Base-by-base conservation (phyloP, 2,797 vertebrate genomes). In the Australoheros facetus region DNA sequence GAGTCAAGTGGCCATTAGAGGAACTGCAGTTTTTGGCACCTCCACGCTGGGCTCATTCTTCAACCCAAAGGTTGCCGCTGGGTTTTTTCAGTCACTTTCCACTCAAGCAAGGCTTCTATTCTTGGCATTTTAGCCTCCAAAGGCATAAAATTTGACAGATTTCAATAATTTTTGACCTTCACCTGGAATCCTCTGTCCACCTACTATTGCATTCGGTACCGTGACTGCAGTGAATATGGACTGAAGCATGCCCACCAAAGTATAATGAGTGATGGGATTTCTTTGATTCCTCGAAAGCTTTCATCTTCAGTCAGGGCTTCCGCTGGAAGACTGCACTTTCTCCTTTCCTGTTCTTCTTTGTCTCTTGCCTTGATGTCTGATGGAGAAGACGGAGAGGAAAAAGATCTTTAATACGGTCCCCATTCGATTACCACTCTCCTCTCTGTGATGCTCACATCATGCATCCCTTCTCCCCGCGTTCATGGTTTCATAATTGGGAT, bases 271-370 rank as follows among this genome's bases (percentile, higher is more conserved):
- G 88, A 92, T 60, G 88, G 91, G 79, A 74, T 57, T 88, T 84
- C 92, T 94, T 94, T 94, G 91, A 94, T 93, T 94, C 85, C 80
- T 85, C 4, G 57, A 86, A 88, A 86, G 87, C 93, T 94, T 94
- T 94, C 88, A 95, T 93, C 90, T 91, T 94, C 92, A 91, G 91
- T 91, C 92, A 69, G 89, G 86, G 86, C 88, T 89, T 93, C 85
- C 39, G 75, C 87, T 89, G 88, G 82, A 87, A 89, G 91, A 85
- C 85, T 82, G 87, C 87, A 86, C 87, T 92, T 87, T 89, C 87
- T 91, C 88, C 87, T 87, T 86, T 83, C 87, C 87, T 79, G 80
- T 80, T 88, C 89, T 80, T 83, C 88, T 92, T 93, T 94, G 92
- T 94, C 90, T 92, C 75, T 71, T 39, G 80, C 87, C 87, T 93